A percentile compares a stretch with the other conserved stretches of the same genome.
Conservation (phyloP, 2,888 invertebrate species). For the Beris morrisii region DNA sequence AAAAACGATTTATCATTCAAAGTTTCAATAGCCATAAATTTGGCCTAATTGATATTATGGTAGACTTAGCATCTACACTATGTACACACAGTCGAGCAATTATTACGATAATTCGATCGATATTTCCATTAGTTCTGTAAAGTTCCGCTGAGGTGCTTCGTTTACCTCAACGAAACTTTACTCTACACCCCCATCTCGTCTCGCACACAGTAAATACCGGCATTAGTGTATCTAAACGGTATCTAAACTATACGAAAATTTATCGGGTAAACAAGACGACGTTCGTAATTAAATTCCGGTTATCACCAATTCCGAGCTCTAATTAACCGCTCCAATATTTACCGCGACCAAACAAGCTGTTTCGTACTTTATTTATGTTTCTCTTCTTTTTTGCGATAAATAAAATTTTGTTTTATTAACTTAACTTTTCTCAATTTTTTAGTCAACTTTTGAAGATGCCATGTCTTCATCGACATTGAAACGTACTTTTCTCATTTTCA, state of each 20-base stretch:
- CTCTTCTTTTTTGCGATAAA: neutral
- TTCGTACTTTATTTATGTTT: constrained; percentile 9
- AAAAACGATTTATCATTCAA: no score
- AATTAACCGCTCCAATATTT: constrained; percentile 36
- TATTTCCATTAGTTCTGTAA: no score
- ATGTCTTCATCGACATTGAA: neutral
- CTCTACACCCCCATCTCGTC: no score
- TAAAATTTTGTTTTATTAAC: neutral
- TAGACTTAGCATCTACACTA: no score
- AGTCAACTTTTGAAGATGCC: no score
- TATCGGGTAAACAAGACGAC: constrained; percentile 9
- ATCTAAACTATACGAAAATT: constrained; percentile 1
- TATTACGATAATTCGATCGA: no score
- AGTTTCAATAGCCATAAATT: no score
- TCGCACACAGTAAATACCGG: neutral
- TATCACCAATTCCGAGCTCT: constrained; percentile 27
- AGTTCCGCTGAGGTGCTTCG: no score
- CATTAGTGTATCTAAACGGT: constrained; percentile 1
- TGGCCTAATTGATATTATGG: no score
- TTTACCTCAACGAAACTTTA: no score
- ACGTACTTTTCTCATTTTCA: neutral
- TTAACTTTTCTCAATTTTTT: no score
- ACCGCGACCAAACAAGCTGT: constrained; percentile 14
- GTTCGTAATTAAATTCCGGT: neutral
- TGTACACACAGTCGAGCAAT: no score